Evolutionary conservation across 2,888 invertebrate genomes (phyloP).

Genomic region (Anticlea derivata): DNA sequence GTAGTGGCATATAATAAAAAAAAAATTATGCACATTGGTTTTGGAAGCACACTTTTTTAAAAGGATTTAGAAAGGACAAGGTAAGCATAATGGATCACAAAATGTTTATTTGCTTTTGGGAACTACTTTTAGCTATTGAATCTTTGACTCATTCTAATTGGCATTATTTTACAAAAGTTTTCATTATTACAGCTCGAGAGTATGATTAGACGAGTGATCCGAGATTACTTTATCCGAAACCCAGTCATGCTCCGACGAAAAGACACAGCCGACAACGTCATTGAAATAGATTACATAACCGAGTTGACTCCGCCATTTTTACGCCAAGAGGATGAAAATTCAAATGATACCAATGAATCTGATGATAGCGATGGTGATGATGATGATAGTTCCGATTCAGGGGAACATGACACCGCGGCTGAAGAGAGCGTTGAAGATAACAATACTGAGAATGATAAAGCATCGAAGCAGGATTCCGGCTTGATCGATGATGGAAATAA

Average conservation of each 20-base stretch:
- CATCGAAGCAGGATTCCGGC: slow-evolving; percentile 49
- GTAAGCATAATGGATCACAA: slow-evolving; percentile 4
- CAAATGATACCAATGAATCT: slow-evolving; percentile 38
- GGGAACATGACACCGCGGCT: slow-evolving; percentile 43
- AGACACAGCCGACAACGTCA: slow-evolving; percentile 52
- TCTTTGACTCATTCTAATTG: not conserved
- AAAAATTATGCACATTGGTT: slow-evolving; percentile 18
- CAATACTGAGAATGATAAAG: slow-evolving; percentile 39
- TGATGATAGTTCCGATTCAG: slow-evolving; percentile 19
- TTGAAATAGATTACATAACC: slow-evolving; percentile 51
- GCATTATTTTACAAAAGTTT: not conserved
- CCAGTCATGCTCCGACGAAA: slow-evolving; percentile 43
- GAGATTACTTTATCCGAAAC: slow-evolving; percentile 27
- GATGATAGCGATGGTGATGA: slow-evolving; percentile 28
- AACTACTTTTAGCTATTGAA: not conserved
- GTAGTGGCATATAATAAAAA: no score
- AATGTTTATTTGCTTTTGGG: not conserved
- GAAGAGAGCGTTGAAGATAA: slow-evolving; percentile 53
- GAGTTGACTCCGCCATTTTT: slow-evolving; percentile 53
- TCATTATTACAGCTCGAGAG: slow-evolving; percentile 23
- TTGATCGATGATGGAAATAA: slow-evolving; percentile 41
- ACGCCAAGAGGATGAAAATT: slow-evolving; percentile 55
- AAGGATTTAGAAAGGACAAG: slow-evolving; percentile 5
- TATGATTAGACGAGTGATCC: slow-evolving; percentile 32
- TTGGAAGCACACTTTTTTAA: slow-evolving; percentile 6